These are phyloP conservation scores for Bombylius major DNA, from an alignment of 2,888 invertebrate species.

Conservation along the genomic window DNA sequence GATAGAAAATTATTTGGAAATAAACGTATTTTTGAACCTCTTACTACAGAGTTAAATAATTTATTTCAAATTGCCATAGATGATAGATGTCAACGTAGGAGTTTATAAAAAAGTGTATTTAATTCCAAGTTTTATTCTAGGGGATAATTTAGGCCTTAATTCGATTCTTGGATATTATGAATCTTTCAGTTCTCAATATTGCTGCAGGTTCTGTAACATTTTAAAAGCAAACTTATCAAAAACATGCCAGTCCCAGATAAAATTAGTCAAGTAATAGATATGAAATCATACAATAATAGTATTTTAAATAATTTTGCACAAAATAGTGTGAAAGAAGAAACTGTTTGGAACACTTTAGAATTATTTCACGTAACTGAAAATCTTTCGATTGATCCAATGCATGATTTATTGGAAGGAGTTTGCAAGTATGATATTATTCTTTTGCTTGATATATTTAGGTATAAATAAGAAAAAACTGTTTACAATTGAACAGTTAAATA, in stretches of 20 bases:
- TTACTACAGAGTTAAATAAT: neutral
- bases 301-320: neutral
- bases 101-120: neutral
- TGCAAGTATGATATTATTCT: slow-evolving; percentile 3
- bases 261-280: neutral
- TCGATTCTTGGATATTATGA: neutral
- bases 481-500: slow-evolving; percentile 1
- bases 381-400: slow-evolving; percentile 6
- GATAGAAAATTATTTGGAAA: slow-evolving; percentile 6
- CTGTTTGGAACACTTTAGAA: slow-evolving; percentile 1
- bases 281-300: neutral
- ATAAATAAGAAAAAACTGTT: neutral
- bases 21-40: neutral
- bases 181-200: neutral
- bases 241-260: neutral
- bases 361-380: slow-evolving; percentile 4
- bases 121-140: neutral
- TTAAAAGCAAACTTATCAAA: neutral
- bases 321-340: slow-evolving; percentile 2
- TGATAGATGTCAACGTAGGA: neutral
- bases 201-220: neutral
- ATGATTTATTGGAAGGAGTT: slow-evolving; percentile 8
- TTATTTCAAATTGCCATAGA: neutral
- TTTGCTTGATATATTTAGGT: neutral
- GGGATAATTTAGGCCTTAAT: slow-evolving; percentile 2